Evolutionary conservation across 1,140 invertebrate genomes (phyloP), one percentile per base, ranked within the genome.

Genomic region (Zaprionus lachaisei): DNA sequence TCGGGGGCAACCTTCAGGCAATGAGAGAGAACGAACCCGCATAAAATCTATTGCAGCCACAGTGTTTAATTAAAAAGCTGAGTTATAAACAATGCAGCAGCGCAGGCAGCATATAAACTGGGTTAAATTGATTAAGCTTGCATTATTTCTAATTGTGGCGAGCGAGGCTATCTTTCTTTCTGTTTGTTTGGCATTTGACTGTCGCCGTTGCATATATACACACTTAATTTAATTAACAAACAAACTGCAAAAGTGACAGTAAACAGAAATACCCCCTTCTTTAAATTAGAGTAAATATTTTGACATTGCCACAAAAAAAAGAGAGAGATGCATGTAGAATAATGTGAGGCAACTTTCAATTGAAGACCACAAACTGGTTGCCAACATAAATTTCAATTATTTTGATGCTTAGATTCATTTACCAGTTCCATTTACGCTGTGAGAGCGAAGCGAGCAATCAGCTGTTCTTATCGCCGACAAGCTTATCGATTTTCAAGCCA

Each of bases 51-150:
- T 24, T 56, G 22, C 6, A 31, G 34, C 22, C 51, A 24, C 34
- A 56, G 63, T 34, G 49, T 28, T 66, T 66, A 66, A 66, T 66
- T 66, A 66, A 66, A 67, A 67, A 58, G 38, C 64, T 49, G n/a
- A 49, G 28, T 58, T 66, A 34, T 57, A 66, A 66, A 72, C 63
- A 77, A 68, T 61, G 56, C 56, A 70, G 37, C 61, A 54, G 41
- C 55, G 9, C 44, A 67, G 24, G 31, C 26, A 60, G 55, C n/a
- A 66, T 64, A 64, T 51, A 68, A 84, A 84, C 58, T 87, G 66
- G 83, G 80, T 87, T 89, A 87, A 89, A 83, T 89, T 81, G 74
- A 87, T 87, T 83, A 89, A 79, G 61, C 61, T 58, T 54, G 71
- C 68, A 67, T 72, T 64, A 83, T 72, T 72, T 77, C 55, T 74